Percentiles rank a stretch among this genome's conserved stretches.
These are phyloP conservation scores for Odontophorus gujanensis DNA, from an alignment of 2,113 vertebrate genomes.

Conservation along the genomic window DNA sequence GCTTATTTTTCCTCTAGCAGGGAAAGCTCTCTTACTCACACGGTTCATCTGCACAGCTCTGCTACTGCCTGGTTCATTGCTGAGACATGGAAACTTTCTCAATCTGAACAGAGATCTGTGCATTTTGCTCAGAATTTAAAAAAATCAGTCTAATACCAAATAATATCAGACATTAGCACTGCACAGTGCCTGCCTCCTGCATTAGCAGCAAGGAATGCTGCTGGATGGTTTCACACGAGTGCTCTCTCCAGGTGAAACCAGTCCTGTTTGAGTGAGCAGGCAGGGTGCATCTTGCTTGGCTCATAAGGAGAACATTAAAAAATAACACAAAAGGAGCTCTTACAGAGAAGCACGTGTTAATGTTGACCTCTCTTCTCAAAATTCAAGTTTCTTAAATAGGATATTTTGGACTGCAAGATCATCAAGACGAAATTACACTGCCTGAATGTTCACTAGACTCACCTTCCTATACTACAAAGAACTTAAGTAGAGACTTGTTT, in stretches of 20 bases:
- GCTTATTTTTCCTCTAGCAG: background rate
- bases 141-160: background rate
- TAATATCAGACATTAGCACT: background rate
- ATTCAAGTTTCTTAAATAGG: rapidly evolving
- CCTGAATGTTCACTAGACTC: background rate
- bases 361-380: rapidly evolving
- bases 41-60: background rate
- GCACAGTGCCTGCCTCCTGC: background rate
- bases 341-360: no score
- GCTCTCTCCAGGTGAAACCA: background rate
- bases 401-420: background rate
- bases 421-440: background rate
- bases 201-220: background rate
- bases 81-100: background rate
- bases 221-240: background rate
- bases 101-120: background rate
- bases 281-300: background rate
- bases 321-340: rapidly evolving
- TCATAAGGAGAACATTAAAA: background rate
- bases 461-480: background rate
- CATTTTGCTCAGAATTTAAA: background rate
- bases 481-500: background rate
- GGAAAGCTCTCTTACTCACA: background rate
- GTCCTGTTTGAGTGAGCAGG: rapidly evolving
- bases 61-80: background rate